Percentiles rank a stretch among this genome's conserved stretches.
Evolutionary conservation across 2,888 invertebrate species (phyloP).

Genomic region (Eupelmus urozonus): DNA sequence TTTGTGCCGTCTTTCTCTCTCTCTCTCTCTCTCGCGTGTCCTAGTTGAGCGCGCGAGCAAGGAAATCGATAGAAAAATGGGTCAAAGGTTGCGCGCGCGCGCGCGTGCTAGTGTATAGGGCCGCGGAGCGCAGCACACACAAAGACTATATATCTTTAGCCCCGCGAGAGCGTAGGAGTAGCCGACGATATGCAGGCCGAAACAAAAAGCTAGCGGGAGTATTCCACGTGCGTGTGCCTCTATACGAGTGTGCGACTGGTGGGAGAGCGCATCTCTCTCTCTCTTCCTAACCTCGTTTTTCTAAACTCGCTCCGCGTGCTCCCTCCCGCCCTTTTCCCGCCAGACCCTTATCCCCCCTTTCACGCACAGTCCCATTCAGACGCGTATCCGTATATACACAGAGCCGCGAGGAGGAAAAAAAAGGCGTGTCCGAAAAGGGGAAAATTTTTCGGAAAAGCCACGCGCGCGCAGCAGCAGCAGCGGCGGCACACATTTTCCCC

Average conservation of each 20-base stretch:
- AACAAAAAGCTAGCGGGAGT: no score
- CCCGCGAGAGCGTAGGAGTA: neutral
- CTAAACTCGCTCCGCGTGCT: no score
- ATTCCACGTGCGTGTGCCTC: no score
- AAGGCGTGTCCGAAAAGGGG: neutral
- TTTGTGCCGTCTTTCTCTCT: constrained; percentile 38
- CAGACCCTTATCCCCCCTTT: no score
- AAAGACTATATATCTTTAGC: neutral
- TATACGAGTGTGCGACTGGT: no score
- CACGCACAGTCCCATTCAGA: no score
- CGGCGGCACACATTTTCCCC: constrained; percentile 39
- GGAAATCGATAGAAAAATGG: constrained; percentile 74
- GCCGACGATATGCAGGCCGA: neutral
- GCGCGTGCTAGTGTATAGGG: constrained; percentile 37
- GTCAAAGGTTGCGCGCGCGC: constrained; percentile 69
- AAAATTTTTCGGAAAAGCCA: neutral
- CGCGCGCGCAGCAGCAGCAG: neutral
- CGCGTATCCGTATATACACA: no score
- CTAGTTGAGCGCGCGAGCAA: constrained; percentile 61
- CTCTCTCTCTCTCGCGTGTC: constrained; percentile 55
- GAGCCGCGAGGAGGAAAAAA: no score
- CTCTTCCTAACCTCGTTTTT: no score
- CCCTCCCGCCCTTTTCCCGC: no score
- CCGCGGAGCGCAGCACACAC: neutral
- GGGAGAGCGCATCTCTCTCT: no score